Percentiles rank a stretch among this genome's conserved stretches.
phyloP scores from a whole-genome alignment of 2,888 invertebrate species.

The Onchidella celtica region DNA sequence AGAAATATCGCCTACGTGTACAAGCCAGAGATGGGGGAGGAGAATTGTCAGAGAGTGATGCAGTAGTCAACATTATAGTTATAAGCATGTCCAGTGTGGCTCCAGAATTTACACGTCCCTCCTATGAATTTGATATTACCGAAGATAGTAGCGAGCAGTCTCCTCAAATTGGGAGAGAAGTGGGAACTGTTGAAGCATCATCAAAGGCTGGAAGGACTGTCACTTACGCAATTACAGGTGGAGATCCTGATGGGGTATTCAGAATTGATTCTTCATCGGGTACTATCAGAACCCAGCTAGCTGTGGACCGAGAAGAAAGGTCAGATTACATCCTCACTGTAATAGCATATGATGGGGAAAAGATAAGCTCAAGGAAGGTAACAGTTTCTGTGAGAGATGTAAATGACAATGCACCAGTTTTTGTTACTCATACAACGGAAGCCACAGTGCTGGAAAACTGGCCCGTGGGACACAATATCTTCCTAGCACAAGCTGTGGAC shows the following conservation, averaged over 20 bases:
- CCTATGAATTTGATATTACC: conserved; percentile 89
- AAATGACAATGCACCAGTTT: conserved; percentile 93
- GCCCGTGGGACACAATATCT: conserved; percentile 95
- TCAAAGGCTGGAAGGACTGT: conserved; percentile 54
- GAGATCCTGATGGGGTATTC: conserved; percentile 89
- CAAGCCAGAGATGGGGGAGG: conserved; percentile 84
- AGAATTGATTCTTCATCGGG: conserved; percentile 90
- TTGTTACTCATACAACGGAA: conserved; percentile 77
- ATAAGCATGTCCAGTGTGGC: conserved; percentile 60
- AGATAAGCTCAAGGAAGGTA: conserved; percentile 89
- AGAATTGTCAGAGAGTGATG: conserved; percentile 56
- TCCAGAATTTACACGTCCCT: conserved; percentile 77
- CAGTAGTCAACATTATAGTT: conserved; percentile 68
- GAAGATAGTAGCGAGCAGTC: conserved; percentile 88
- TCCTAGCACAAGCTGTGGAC: conserved; percentile 92
- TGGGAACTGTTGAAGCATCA: conserved; percentile 85
- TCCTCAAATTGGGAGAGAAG: conserved; percentile 85
- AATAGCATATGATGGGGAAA: conserved; percentile 88
- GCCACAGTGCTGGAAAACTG: conserved; percentile 91
- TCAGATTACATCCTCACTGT: conserved; percentile 89
- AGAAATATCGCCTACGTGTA: conserved; percentile 88
- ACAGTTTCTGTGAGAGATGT: conserved; percentile 91
- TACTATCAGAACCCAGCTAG: conserved; percentile 87
- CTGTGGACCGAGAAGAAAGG: conserved; percentile 91
- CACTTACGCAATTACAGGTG: conserved; percentile 85